phyloP scores from a whole-genome alignment of 1,140 invertebrate genomes.

The Leptonema lineaticorne region DNA sequence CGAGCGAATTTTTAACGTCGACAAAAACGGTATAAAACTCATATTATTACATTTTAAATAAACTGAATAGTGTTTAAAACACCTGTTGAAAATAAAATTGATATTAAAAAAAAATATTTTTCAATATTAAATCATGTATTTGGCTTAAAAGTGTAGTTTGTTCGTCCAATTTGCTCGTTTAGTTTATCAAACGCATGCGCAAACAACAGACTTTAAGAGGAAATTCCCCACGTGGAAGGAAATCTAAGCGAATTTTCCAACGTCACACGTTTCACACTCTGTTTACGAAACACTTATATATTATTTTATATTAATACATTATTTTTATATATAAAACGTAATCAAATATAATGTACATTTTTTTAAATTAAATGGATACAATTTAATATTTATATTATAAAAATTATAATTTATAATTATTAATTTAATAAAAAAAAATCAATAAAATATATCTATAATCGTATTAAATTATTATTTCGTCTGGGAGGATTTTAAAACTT shows the following conservation, averaged over 20 bases:
- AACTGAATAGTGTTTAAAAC: background rate
- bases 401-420: no score
- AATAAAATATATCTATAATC: no score
- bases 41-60: background rate
- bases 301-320: no score
- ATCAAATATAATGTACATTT: no score
- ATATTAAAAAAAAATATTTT: no score
- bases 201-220: background rate
- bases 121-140: no score
- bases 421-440: no score
- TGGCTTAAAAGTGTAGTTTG: background rate
- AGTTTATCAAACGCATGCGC: background rate
- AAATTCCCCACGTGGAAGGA: constrained; percentile 24
- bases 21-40: background rate
- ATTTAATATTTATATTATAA: no score
- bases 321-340: no score
- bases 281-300: background rate
- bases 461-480: no score
- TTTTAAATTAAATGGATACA: no score
- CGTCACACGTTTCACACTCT: constrained; percentile 17
- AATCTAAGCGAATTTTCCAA: constrained; percentile 20
- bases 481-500: no score
- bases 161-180: constrained; percentile 4
- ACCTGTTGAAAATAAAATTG: background rate
- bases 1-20: background rate